Percentiles rank a stretch among this genome's conserved stretches.
Conservation (phyloP, 2,113 vertebrate genomes). For the Oncorhynchus masou region DNA sequence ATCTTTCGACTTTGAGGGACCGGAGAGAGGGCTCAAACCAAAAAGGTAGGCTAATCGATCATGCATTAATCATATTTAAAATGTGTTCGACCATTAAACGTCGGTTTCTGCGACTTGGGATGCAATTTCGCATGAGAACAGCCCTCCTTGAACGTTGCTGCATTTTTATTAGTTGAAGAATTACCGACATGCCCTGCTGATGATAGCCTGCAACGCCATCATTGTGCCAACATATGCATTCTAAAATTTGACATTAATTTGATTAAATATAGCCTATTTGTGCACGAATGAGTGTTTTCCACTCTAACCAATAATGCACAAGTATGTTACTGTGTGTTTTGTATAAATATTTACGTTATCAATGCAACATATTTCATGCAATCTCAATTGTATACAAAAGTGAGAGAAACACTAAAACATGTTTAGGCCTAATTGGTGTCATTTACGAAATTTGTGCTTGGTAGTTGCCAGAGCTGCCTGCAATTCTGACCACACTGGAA, state of each 20-base stretch:
- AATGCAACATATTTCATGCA: not conserved
- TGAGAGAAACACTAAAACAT: not conserved
- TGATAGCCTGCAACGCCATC: no score
- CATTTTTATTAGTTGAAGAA: not conserved
- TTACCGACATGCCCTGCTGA: no score
- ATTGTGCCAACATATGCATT: no score
- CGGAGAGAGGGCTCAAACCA: constrained; percentile 1
- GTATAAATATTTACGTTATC: no score
- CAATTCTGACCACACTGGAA: constrained; percentile 3
- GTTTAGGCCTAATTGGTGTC: not conserved
- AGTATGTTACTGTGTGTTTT: no score
- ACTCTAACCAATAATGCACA: no score
- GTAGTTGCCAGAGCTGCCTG: not conserved
- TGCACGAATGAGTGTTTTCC: no score
- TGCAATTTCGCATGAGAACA: no score
- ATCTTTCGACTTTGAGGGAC: not conserved
- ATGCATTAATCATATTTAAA: not conserved
- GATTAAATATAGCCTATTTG: no score
- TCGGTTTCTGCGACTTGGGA: not conserved
- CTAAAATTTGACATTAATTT: no score
- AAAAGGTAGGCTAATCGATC: not conserved
- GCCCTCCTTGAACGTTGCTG: not conserved
- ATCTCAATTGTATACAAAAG: not conserved
- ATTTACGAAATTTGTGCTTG: not conserved
- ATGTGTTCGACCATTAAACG: constrained; percentile 3